Base-by-base conservation (phyloP, 1,140 invertebrate genomes). In the Trichomalopsis sarcophagae region DNA sequence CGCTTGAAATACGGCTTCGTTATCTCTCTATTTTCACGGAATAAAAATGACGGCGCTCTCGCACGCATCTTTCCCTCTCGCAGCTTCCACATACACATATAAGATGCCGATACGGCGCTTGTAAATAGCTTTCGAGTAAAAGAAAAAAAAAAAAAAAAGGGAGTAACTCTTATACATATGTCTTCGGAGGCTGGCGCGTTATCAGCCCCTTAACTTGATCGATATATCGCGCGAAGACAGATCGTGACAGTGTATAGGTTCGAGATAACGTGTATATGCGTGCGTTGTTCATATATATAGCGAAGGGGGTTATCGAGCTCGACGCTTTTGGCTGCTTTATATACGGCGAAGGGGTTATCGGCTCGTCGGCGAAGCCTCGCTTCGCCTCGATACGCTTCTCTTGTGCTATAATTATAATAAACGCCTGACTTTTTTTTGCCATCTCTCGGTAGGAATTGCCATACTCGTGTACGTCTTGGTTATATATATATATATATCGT, bases 381-480 rank as follows among this genome's bases (percentile, higher is more conserved):
- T 91, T 90, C 90, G 89, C 91, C 88, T 91, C 89, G 90, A 90
- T 91, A 88, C 90, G 91, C 90, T 88, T 91, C 89, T 89, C 85
- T 91, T 90, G 87, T 77, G 86, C 86, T 90, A 27, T 74, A 33
- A 62, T 62, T 62, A n/a, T 62, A 62, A 62, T 62, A 62, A 21
- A 7, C 55, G 17, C 55, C 9, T 6, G 40, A 62, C 55, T 62
- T 62, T 62, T 62, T 62, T 9, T 44, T 9, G 27, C 27, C 1
- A 27, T 27, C 27, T 27, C 27, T 27, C 27, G 27, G 27, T 27
- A 1, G 27, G 27, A 27, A 27, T n/a, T n/a, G n/a, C n/a, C n/a
- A n/a, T n/a, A n/a, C n/a, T n/a, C n/a, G n/a, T n/a, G n/a, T n/a
- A n/a, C n/a, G n/a, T n/a, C n/a, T n/a, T n/a, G n/a, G n/a, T n/a